Conservation (phyloP, 2,888 invertebrate genomes). For the Ariolimax columbianus region DNA sequence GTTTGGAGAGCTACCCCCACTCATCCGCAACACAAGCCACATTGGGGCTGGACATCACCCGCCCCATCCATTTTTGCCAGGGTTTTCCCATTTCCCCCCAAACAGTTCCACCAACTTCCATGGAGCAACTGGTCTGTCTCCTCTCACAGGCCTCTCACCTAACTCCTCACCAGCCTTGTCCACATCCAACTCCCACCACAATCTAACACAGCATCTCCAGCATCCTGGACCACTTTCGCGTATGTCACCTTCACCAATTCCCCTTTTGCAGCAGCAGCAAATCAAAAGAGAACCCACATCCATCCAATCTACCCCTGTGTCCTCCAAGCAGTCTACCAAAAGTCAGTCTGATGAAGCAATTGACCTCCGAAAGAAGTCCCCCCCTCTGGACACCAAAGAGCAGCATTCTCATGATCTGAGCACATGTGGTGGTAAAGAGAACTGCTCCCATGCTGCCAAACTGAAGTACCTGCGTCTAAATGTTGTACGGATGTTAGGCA, state of each 20-base stretch:
- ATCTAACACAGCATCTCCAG: slow-evolving; percentile 29
- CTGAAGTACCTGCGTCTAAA: slow-evolving; percentile 74
- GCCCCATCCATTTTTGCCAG: slow-evolving; percentile 50
- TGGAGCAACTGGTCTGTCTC: slow-evolving; percentile 30
- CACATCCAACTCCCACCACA: slow-evolving; percentile 21
- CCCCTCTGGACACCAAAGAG: slow-evolving; percentile 47
- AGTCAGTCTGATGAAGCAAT: slow-evolving; percentile 63
- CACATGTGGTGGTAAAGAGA: slow-evolving; percentile 59
- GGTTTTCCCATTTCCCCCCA: slow-evolving; percentile 45
- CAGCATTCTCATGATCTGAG: slow-evolving; percentile 58
- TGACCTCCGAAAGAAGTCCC: slow-evolving; percentile 68
- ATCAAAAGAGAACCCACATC: slow-evolving; percentile 49
- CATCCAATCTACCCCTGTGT: slow-evolving; percentile 45
- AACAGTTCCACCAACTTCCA: slow-evolving; percentile 35
- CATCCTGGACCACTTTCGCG: slow-evolving; percentile 13
- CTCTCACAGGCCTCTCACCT: slow-evolving; percentile 36
- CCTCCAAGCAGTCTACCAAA: slow-evolving; percentile 11
- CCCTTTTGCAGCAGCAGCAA: slow-evolving; percentile 40
- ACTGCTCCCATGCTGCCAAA: slow-evolving; percentile 73
- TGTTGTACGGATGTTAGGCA: slow-evolving; percentile 77
- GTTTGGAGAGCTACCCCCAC: slow-evolving; percentile 47
- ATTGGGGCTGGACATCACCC: slow-evolving; percentile 55
- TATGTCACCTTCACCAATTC: slow-evolving; percentile 49
- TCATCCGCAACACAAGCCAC: slow-evolving; percentile 52
- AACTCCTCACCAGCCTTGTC: slow-evolving; percentile 28